Conservation (phyloP, 92 coral and sea anemone species). For the Phenganax subtilis region DNA sequence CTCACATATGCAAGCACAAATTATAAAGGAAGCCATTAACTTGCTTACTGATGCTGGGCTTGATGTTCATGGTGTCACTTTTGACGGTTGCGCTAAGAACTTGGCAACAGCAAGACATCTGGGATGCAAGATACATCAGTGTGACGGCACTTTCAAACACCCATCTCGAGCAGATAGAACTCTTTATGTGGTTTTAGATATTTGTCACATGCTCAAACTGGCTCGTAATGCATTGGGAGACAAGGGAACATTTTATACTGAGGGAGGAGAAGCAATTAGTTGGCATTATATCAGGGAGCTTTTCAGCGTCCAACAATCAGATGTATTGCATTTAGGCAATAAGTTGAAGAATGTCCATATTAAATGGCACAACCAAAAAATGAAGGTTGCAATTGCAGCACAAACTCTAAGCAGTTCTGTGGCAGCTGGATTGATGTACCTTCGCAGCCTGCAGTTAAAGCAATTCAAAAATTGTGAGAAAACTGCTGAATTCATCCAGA, state of each 20-base stretch:
- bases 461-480: slow-evolving; percentile 1
- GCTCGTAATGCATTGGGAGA: slow-evolving; percentile 10
- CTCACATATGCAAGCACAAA: slow-evolving; percentile 5
- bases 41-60: slow-evolving; percentile 16
- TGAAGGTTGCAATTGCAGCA: slow-evolving; percentile 36
- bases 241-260: slow-evolving; percentile 3
- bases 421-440: slow-evolving; percentile 34
- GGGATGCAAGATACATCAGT: slow-evolving; percentile 1
- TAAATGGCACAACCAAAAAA: slow-evolving; percentile 9
- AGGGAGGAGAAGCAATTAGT: background rate
- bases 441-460: background rate
- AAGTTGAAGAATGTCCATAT: slow-evolving; percentile 14
- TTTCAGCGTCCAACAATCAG: slow-evolving; percentile 2
- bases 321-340: slow-evolving; percentile 17
- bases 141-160: slow-evolving; percentile 17
- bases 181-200: slow-evolving; percentile 1
- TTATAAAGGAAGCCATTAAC: slow-evolving; percentile 22
- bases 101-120: background rate
- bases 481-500: slow-evolving; percentile 20
- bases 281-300: slow-evolving; percentile 26
- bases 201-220: slow-evolving; percentile 2
- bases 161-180: background rate
- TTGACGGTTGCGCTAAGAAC: slow-evolving; percentile 33
- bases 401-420: slow-evolving; percentile 25
- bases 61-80: slow-evolving; percentile 15